These are phyloP conservation scores for Bungarus multicinctus DNA, from an alignment of 2,113 vertebrate genomes.

Conservation along the genomic window DNA sequence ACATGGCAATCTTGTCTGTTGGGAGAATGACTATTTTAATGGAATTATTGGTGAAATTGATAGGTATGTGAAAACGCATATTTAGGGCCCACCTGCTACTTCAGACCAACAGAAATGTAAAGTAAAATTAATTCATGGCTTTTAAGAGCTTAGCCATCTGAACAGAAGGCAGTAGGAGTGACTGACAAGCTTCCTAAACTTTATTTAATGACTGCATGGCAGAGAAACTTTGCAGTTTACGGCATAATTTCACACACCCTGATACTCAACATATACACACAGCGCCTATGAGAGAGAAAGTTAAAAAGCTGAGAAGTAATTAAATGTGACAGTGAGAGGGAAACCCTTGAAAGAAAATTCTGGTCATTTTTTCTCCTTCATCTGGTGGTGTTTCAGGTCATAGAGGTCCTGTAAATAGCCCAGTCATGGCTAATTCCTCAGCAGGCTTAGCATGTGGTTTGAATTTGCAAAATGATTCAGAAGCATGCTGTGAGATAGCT, in stretches of 20 bases:
- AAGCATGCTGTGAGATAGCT: constrained; percentile 71
- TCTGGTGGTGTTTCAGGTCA: constrained; percentile 55
- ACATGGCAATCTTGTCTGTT: constrained; percentile 5
- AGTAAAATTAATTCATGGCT: not conserved
- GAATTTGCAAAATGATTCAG: constrained; percentile 78
- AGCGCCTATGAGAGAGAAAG: not conserved
- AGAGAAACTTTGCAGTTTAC: not conserved
- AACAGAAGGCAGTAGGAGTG: not conserved
- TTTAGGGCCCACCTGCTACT: not conserved
- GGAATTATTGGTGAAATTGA: not conserved
- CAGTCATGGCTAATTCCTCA: constrained; percentile 67
- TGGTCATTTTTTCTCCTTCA: constrained; percentile 50
- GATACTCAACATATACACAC: not conserved
- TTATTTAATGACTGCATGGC: not conserved
- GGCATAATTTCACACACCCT: not conserved
- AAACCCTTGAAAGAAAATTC: constrained; percentile 47
- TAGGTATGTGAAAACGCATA: not conserved
- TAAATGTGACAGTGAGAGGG: constrained; percentile 47
- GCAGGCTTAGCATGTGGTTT: constrained; percentile 80
- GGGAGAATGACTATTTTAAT: not conserved
- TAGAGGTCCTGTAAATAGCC: constrained; percentile 72
- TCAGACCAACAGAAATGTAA: not conserved
- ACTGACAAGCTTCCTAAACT: not conserved
- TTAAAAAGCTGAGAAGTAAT: constrained; percentile 37
- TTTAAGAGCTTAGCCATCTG: not conserved